Evolutionary conservation across 2,888 invertebrate species (phyloP).

Genomic region (Anagyrus pseudococci): DNA sequence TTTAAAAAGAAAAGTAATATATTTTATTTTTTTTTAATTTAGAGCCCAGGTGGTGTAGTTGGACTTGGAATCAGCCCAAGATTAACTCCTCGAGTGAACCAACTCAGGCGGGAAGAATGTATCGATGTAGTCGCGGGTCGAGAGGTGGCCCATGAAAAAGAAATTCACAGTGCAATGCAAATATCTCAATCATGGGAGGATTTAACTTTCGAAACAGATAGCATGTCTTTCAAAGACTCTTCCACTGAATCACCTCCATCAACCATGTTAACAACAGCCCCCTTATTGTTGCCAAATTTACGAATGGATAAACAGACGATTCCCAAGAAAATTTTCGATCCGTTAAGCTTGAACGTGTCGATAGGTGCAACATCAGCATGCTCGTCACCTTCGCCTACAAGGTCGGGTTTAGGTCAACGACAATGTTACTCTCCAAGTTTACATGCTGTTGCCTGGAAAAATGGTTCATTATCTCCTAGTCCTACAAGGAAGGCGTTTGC

Average conservation of each 20-base stretch:
- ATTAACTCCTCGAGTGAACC: conserved; percentile 84
- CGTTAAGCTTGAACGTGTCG: conserved; percentile 60
- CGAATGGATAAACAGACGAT: conserved; percentile 51
- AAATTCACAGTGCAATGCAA: conserved; percentile 89
- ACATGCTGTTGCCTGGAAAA: conserved; percentile 64
- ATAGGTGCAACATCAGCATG: conserved; percentile 63
- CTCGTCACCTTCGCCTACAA: conserved; percentile 71
- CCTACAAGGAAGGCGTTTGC: conserved; percentile 85
- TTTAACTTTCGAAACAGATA: conserved; percentile 75
- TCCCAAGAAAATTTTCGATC: conserved; percentile 57
- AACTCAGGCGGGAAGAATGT: conserved; percentile 87
- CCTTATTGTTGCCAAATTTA: conserved; percentile 44
- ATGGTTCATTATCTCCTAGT: conserved; percentile 75
- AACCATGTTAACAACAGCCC: conserved; percentile 13
- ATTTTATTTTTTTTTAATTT: conserved; percentile 43
- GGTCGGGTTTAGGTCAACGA: conserved; percentile 62
- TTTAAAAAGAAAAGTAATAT: too few relatives aligned
- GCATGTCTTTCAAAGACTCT: conserved; percentile 61
- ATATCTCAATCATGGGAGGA: conserved; percentile 96
- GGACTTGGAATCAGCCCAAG: conserved; percentile 62
- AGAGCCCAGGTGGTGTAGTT: conserved; percentile 62
- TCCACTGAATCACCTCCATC: conserved; percentile 51
- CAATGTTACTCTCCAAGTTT: conserved; percentile 68
- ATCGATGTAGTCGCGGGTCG: conserved; percentile 81
- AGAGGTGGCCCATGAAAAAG: conserved; percentile 91